phyloP scores from a whole-genome alignment of 30 jellyfish, hydroid and myxozoan genomes.

The Nemopilema nomurai region DNA sequence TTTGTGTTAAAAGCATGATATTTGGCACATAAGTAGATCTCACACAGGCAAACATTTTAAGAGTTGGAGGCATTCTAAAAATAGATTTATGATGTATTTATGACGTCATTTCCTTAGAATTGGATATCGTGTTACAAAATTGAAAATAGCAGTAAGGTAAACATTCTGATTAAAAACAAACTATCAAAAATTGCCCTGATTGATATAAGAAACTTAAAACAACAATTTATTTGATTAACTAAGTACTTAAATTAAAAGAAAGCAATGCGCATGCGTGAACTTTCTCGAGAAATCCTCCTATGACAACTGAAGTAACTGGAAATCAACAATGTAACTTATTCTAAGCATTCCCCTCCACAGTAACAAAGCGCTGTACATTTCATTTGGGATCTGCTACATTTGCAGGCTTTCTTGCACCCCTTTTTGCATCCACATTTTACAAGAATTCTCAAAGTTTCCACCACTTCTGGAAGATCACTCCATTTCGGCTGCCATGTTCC shows the following conservation, averaged over 20 bases:
- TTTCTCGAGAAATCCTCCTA: not conserved
- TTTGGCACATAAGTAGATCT: no score
- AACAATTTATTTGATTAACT: not conserved
- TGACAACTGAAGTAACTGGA: not conserved
- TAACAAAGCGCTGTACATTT: constrained; percentile 7
- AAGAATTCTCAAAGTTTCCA: constrained; percentile 37
- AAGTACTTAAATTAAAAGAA: not conserved
- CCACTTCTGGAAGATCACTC: constrained; percentile 48
- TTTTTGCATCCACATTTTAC: constrained; percentile 30
- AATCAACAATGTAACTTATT: not conserved
- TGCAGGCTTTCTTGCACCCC: constrained; percentile 3
- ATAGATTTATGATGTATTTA: no score
- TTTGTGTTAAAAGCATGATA: no score
- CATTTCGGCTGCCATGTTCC: constrained; percentile 53
- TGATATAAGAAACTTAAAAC: no score
- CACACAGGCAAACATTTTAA: no score
- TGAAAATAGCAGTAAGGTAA: no score
- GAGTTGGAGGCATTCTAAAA: no score
- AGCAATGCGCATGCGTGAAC: not conserved
- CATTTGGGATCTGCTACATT: not conserved
- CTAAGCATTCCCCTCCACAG: not conserved
- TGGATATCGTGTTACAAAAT: no score
- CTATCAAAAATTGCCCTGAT: no score
- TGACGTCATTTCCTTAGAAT: no score
- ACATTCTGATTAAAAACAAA: no score